Evolutionary conservation across 2,797 vertebrate species (phyloP), one percentile per base, ranked within the genome.

Genomic region (Perodicticus potto): DNA sequence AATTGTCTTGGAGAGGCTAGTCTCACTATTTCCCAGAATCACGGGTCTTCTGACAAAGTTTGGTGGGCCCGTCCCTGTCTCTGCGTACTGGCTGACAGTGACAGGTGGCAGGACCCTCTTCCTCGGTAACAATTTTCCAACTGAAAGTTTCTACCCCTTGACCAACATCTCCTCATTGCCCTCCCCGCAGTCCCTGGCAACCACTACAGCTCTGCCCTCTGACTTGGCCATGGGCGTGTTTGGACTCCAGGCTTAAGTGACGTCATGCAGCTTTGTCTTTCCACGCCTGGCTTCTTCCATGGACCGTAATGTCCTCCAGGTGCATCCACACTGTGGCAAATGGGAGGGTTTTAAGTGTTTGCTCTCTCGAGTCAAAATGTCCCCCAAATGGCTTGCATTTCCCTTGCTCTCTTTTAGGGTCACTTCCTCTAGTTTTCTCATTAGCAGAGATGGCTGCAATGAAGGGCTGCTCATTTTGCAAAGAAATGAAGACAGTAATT

Each of bases 401-500:
- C 27, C 45, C 65, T 78, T 89, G 67, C 43, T 91, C 82, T 94
- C 40, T n/a, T 93, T 93, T 89, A 97, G 96, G 94, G 86, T 86
- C 93, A 88, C 9, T 19, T 76, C 45, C 65, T 96, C 85, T 70
- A 19, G 91, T 85, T 91, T 96, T 95, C 86, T 95, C 80, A 83
- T 96, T 92, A 97, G 69, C 4, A 0, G 59, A 78, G 84, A 87
- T 70, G 83, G 59, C 74, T 53, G 40, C 0, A 0, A 77, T 22
- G 32, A 80, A 37, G 34, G 14, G 14, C 4, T 43, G 57, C 43
- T 91, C 92, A 53, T 91, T 78, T 73, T 69, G 72, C 1, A 2
- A 87, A 89, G 81, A 27, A 49, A 83, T 94, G 94, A 98, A 98
- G 97, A 97, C 90, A 96, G 95, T 98, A 98, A 98, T 98, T 98